A percentile compares a stretch with the other conserved stretches of the same genome.
These are phyloP conservation scores for Spisula solida DNA, from an alignment of 2,888 invertebrate species.

Conservation along the genomic window DNA sequence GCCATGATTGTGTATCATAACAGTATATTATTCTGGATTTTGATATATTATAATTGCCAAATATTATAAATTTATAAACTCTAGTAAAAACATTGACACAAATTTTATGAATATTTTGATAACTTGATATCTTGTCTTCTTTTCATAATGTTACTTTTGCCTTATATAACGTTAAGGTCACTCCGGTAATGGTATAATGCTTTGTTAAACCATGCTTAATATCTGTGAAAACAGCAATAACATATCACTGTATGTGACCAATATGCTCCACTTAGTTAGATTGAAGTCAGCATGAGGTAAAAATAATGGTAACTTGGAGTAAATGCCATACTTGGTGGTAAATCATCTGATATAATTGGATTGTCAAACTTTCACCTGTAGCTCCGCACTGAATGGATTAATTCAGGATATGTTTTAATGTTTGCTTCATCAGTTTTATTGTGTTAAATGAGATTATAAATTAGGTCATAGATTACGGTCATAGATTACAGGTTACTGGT, in stretches of 20 bases:
- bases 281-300: conserved; percentile 15
- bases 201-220: not conserved
- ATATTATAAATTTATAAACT: too few relatives aligned
- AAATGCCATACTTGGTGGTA: not conserved
- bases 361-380: not conserved
- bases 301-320: not conserved
- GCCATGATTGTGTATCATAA: too few relatives aligned
- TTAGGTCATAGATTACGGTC: not conserved
- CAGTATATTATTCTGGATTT: too few relatives aligned
- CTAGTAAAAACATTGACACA: not conserved
- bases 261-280: not conserved
- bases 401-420: not conserved
- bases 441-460: not conserved
- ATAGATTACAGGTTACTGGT: not conserved
- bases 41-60: too few relatives aligned
- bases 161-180: not conserved
- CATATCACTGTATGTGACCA: not conserved
- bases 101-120: not conserved
- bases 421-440: not conserved
- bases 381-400: not conserved
- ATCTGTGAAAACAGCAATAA: not conserved
- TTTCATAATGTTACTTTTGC: not conserved
- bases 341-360: not conserved
- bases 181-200: not conserved
- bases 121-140: not conserved